phyloP scores from a whole-genome alignment of 2,888 invertebrate species.

The Chrysolina haemoptera region DNA sequence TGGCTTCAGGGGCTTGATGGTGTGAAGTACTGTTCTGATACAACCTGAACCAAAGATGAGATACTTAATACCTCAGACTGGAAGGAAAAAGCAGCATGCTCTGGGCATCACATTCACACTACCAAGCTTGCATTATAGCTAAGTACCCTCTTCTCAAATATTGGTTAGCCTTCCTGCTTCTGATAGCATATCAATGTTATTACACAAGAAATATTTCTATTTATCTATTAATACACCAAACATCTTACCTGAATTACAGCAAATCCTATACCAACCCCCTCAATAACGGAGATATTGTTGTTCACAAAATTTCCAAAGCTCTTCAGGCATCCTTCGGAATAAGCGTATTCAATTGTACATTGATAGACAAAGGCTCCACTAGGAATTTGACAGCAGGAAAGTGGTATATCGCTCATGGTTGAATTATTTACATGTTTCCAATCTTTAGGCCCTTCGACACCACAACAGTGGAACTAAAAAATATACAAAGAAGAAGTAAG shows the following conservation, averaged over 20 bases:
- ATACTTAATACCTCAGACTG: no score
- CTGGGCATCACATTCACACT: no score
- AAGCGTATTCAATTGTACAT: conserved; percentile 64
- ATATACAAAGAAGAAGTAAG: conserved; percentile 22
- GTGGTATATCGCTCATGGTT: conserved; percentile 72
- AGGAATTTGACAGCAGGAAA: conserved; percentile 76
- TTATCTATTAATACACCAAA: neutral
- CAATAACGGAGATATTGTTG: conserved; percentile 81
- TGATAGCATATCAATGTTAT: neutral
- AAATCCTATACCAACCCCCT: conserved; percentile 85
- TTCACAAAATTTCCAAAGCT: conserved; percentile 77
- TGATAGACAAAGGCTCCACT: conserved; percentile 68
- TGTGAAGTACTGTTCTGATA: no score
- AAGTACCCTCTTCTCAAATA: no score
- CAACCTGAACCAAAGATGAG: no score
- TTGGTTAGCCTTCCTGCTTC: no score
- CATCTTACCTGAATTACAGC: conserved; percentile 85
- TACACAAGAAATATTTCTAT: no score
- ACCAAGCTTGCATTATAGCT: no score
- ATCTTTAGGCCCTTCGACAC: conserved; percentile 76
- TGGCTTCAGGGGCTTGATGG: no score
- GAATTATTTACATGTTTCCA: conserved; percentile 72
- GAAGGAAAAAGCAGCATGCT: no score
- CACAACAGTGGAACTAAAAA: conserved; percentile 82
- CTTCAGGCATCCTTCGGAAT: conserved; percentile 76